A percentile compares a stretch with the other conserved stretches of the same genome.
phyloP scores from a whole-genome alignment of 2,113 vertebrate species.

The Pelecanoides urinatrix region DNA sequence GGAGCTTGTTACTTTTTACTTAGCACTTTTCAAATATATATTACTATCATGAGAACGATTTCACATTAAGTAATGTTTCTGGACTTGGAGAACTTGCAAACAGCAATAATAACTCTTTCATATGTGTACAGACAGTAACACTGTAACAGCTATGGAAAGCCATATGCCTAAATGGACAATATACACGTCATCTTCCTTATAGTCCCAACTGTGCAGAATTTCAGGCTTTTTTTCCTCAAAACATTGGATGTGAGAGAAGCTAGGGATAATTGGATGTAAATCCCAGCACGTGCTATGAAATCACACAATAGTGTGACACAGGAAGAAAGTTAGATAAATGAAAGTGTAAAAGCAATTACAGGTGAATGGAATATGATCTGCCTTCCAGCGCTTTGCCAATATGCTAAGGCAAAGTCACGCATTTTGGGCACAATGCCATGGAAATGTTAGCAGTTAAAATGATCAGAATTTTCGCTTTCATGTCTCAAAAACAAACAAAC shows the following conservation, averaged over 20 bases:
- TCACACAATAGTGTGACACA: background rate
- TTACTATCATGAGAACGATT: background rate
- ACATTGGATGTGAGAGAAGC: background rate
- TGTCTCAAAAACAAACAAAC: background rate
- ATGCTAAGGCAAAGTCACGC: rapidly evolving
- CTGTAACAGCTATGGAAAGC: background rate
- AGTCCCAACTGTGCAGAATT: background rate
- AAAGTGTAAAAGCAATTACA: background rate
- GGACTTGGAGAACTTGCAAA: background rate
- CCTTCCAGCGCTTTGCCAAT: background rate
- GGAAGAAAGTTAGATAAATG: background rate
- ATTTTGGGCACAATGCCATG: background rate
- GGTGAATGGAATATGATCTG: background rate
- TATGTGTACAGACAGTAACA: background rate
- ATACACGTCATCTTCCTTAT: background rate
- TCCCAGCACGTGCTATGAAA: background rate
- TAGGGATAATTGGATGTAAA: background rate
- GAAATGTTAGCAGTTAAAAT: background rate
- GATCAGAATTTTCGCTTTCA: background rate
- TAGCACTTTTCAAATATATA: background rate
- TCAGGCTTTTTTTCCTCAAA: background rate
- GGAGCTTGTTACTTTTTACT: background rate
- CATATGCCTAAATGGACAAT: background rate
- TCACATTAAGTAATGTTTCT: background rate
- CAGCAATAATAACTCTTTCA: background rate